phyloP scores from a whole-genome alignment of 2,888 invertebrate species.

The Diaphora mendica region DNA sequence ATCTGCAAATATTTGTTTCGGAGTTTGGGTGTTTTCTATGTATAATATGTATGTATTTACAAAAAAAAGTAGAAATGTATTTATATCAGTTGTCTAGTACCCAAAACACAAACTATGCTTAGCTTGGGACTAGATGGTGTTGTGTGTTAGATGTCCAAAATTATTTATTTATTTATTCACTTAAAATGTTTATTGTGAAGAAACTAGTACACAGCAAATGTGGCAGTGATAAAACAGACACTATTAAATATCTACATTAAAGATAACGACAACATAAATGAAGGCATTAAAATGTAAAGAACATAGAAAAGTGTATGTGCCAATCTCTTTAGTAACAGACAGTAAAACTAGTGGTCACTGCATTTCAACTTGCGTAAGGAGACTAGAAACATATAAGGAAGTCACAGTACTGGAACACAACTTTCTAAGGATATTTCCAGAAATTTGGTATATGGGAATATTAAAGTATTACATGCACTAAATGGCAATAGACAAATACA shows the following conservation, averaged over 20 bases:
- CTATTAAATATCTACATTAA: constrained; percentile 24
- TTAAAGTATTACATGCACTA: background rate
- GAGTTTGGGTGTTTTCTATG: too few relatives aligned
- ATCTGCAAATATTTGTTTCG: too few relatives aligned
- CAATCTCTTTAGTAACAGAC: constrained; percentile 66
- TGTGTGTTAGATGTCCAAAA: too few relatives aligned
- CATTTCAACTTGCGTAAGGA: constrained; percentile 66
- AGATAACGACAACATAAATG: constrained; percentile 17
- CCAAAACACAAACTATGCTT: too few relatives aligned
- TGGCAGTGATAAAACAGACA: constrained; percentile 8
- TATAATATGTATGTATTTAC: too few relatives aligned
- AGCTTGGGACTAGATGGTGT: too few relatives aligned
- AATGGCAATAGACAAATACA: background rate
- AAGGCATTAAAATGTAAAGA: constrained; percentile 52
- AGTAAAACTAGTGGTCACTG: constrained; percentile 49
- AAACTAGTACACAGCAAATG: background rate
- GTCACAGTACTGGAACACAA: constrained; percentile 48
- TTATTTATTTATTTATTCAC: too few relatives aligned
- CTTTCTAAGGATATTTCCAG: constrained; percentile 43
- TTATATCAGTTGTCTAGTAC: too few relatives aligned
- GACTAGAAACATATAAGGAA: constrained; percentile 65
- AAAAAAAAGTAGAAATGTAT: too few relatives aligned
- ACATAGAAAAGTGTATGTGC: constrained; percentile 56
- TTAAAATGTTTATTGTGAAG: background rate
- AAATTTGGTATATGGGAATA: constrained; percentile 9